These are phyloP conservation scores for Rhabdomys pumilio DNA, from an alignment of 2,797 vertebrate species.

Conservation along the genomic window DNA sequence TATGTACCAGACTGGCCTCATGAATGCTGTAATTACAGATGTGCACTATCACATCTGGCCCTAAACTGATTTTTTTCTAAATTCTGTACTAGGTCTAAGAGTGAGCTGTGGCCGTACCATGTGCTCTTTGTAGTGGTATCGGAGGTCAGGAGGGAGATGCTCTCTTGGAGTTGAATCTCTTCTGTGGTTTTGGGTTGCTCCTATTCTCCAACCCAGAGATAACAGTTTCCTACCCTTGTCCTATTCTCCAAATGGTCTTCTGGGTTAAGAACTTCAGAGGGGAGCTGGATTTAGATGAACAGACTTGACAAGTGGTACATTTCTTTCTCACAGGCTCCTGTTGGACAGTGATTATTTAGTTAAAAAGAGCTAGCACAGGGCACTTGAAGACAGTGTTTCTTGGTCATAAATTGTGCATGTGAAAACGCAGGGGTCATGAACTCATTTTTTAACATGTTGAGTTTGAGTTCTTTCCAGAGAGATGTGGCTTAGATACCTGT, in stretches of 20 bases:
- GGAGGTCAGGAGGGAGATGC: neutral
- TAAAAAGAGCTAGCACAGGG: neutral
- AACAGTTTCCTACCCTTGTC: neutral
- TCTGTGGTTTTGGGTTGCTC: neutral
- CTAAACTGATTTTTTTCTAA: neutral
- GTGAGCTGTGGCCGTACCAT: neutral
- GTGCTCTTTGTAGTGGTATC: neutral
- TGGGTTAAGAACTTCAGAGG: neutral
- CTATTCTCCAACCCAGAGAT: neutral
- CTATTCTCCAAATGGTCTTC: neutral
- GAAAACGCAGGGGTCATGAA: neutral
- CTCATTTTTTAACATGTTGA: neutral
- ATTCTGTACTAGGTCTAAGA: neutral
- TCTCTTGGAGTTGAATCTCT: neutral
- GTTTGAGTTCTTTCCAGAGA: neutral
- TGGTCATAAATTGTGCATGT: neutral
- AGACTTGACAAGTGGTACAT: neutral
- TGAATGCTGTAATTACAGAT: neutral
- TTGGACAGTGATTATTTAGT: neutral
- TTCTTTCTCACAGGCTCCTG: neutral
- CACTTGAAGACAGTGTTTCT: neutral
- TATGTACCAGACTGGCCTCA: neutral
- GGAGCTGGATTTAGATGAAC: neutral
- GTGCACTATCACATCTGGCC: neutral
- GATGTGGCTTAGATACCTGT: neutral